Evolutionary conservation across 2,113 vertebrate genomes (phyloP), one percentile per base, ranked within the genome.

Genomic region (Syngnathus scovelli): DNA sequence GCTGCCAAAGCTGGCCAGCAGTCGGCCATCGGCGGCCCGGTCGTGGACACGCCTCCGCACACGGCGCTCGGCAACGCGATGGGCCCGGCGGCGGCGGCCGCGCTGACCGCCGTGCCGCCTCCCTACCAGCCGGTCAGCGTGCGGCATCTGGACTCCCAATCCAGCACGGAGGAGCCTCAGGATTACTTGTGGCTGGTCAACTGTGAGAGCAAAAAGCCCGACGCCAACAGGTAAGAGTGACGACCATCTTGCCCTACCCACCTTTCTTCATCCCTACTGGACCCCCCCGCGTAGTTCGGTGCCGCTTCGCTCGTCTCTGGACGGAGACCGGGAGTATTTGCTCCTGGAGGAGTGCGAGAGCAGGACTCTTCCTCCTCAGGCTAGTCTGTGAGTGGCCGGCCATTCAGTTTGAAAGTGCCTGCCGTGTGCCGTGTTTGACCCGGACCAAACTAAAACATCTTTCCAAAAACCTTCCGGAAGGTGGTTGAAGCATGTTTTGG

Each of bases 131-230:
- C 98, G 0, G 93, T 99, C 80, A 96, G 90, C 2, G 88, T 97
- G 66, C 93, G 94, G 23, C 92, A 92, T 75, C 83, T 95, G 66
- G 95, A 96, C 55, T 83, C 94, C 68, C 93, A 93, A 72, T 94
- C 93, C 76, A 92, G 92, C 72, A 93, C 94, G 85, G 97, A 98
- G 49, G 97, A 97, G 82, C 95, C 94, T 59, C 95, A 98, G 90
- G 97, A 99, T 90, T 99, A 99, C 89, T 90, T 99, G 86, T 92
- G 94, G 92, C 91, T 99, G 78, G 92, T 93, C 83, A 96, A 99
- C 92, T 99, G 96, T 90, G 94, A 98, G 89, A 99, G 95, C 92
- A 99, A 97, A 92, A 99, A 95, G 84, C 95, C 95, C n/a, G 95
- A 96, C 81, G 90, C 93, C 46, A 84, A 89, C 88, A 98, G 96